These are phyloP conservation scores for Scartelaos histophorus DNA, from an alignment of 2,113 vertebrate genomes.

Conservation along the genomic window DNA sequence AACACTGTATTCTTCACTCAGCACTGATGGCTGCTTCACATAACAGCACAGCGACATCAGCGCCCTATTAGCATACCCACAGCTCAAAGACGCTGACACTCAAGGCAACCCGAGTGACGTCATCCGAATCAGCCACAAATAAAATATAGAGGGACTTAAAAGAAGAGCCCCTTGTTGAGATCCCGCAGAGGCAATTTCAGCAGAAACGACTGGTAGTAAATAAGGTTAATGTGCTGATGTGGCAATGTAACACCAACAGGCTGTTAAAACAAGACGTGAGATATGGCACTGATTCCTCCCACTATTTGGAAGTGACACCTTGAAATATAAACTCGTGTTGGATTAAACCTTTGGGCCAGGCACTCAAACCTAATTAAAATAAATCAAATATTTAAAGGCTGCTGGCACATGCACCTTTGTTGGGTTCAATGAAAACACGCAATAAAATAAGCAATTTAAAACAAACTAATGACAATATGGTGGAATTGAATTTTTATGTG, in stretches of 20 bases:
- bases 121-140: constrained; percentile 34
- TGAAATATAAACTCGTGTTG: constrained; percentile 53
- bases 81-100: constrained; percentile 18
- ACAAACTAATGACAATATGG: neutral
- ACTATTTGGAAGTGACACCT: constrained; percentile 64
- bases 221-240: constrained; percentile 75
- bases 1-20: neutral
- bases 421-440: neutral
- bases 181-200: constrained; percentile 72
- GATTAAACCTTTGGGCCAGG: constrained; percentile 18
- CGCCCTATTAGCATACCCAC: constrained; percentile 47
- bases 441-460: neutral
- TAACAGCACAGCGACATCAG: constrained; percentile 25
- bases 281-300: constrained; percentile 62
- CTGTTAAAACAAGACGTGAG: constrained; percentile 65
- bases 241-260: constrained; percentile 59
- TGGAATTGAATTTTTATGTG: neutral
- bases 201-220: constrained; percentile 73
- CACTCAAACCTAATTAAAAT: neutral
- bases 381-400: constrained; percentile 23
- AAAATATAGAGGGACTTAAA: constrained; percentile 60
- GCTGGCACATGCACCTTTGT: neutral
- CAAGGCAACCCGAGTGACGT: constrained; percentile 31
- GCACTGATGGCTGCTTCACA: constrained; percentile 25
- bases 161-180: constrained; percentile 54